Conservation (phyloP, 2,888 invertebrate genomes). For the Macroteleia sp. region DNA sequence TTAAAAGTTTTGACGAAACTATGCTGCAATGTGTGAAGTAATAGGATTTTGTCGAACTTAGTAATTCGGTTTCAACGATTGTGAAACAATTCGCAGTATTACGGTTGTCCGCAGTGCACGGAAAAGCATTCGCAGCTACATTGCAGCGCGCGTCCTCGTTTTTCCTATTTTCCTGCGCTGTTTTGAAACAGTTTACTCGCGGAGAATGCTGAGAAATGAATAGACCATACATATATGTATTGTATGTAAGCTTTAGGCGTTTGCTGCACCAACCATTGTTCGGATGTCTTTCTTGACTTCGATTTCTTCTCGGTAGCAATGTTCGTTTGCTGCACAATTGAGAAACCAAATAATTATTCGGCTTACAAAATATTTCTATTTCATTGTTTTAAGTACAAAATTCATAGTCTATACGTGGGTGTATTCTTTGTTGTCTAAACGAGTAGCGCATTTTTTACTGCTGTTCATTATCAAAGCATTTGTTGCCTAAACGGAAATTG, state of each 20-base stretch:
- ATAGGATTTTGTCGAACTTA: background rate
- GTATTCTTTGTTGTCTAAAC: no score
- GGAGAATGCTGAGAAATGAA: constrained; percentile 30
- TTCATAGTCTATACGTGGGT: no score
- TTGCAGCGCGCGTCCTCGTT: constrained; percentile 17
- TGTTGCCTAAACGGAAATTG: no score
- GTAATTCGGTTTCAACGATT: constrained; percentile 7
- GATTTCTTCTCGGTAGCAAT: constrained; percentile 32
- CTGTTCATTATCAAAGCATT: no score
- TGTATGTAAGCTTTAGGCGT: constrained; percentile 35
- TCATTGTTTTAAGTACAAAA: constrained; percentile 45
- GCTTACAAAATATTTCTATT: constrained; percentile 50
- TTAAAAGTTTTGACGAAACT: no score
- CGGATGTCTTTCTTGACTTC: constrained; percentile 25
- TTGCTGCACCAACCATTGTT: constrained; percentile 22
- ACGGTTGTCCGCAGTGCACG: background rate
- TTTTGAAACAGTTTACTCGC: constrained; percentile 43
- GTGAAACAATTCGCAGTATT: constrained; percentile 13
- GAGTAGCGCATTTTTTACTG: no score
- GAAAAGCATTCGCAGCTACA: background rate
- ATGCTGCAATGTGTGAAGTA: no score
- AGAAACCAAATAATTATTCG: constrained; percentile 51
- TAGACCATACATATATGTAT: constrained; percentile 13
- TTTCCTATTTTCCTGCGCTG: constrained; percentile 34
- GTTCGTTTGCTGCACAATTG: constrained; percentile 7